These are phyloP conservation scores for Poecile atricapillus DNA, from an alignment of 2,113 vertebrate species.

Conservation along the genomic window DNA sequence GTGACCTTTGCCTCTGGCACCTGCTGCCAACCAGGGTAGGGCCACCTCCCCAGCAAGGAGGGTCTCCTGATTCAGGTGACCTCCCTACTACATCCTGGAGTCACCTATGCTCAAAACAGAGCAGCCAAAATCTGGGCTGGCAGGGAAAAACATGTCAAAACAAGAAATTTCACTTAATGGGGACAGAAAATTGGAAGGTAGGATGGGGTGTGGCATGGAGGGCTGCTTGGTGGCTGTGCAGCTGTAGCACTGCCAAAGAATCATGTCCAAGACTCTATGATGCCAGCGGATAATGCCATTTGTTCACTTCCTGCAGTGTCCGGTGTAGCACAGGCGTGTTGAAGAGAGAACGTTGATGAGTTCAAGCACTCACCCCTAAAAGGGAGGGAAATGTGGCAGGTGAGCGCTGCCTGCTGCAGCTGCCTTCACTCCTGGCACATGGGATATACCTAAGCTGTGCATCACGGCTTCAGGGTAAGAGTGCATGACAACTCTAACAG, in stretches of 20 bases:
- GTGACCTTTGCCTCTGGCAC: not conserved
- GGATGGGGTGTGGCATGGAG: not conserved
- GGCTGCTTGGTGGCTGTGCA: not conserved
- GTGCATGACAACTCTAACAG: not conserved
- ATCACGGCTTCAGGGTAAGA: not conserved
- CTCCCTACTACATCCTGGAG: not conserved
- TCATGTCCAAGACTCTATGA: accelerated
- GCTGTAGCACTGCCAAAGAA: not conserved
- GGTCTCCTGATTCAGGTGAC: not conserved
- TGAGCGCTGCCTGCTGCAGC: accelerated
- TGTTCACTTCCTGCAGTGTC: not conserved
- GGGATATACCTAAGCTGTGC: not conserved
- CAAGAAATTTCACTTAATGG: not conserved
- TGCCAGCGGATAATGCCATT: not conserved
- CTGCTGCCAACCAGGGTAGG: not conserved
- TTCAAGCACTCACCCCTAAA: not conserved
- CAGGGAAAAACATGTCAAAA: not conserved
- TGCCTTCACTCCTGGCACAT: not conserved
- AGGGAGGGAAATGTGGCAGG: not conserved
- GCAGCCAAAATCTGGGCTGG: not conserved
- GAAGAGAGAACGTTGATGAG: not conserved
- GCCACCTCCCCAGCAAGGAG: not conserved
- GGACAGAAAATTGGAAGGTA: not conserved
- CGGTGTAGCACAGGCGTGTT: not conserved
- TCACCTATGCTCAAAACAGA: not conserved